phyloP scores from a whole-genome alignment of 2,113 vertebrate species.

The Erythrocebus patas region DNA sequence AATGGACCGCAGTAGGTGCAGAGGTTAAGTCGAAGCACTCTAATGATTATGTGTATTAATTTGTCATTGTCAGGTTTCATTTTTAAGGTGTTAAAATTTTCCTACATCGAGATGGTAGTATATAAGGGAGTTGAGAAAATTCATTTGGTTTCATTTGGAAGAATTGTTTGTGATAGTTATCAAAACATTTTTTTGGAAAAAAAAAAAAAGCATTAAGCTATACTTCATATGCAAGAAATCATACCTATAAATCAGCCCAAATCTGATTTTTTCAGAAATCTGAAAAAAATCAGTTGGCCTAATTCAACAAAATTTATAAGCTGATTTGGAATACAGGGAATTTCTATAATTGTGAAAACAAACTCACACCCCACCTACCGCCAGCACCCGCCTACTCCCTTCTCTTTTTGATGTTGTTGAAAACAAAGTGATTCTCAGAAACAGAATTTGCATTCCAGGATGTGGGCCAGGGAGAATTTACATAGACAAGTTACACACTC shows the following conservation, averaged over 20 bases:
- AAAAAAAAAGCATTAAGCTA: background rate
- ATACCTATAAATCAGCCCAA: background rate
- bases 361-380: background rate
- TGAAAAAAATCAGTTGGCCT: constrained; percentile 4
- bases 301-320: constrained; percentile 40
- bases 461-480: constrained; percentile 79
- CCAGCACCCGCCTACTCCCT: constrained; percentile 5
- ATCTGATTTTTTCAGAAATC: background rate
- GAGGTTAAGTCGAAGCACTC: background rate
- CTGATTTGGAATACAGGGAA: constrained; percentile 39
- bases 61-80: background rate
- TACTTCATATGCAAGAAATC: constrained; percentile 19
- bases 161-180: background rate
- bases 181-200: background rate
- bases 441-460: constrained; percentile 83
- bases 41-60: background rate
- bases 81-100: constrained; percentile 14
- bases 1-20: background rate
- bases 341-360: constrained; percentile 61
- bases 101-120: background rate
- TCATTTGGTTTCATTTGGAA: background rate
- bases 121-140: background rate
- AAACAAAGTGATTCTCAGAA: constrained; percentile 76
- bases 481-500: constrained; percentile 78
- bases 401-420: constrained; percentile 45